Evolutionary conservation across 1,140 invertebrate species (phyloP).

Genomic region (Magallana gigas): DNA sequence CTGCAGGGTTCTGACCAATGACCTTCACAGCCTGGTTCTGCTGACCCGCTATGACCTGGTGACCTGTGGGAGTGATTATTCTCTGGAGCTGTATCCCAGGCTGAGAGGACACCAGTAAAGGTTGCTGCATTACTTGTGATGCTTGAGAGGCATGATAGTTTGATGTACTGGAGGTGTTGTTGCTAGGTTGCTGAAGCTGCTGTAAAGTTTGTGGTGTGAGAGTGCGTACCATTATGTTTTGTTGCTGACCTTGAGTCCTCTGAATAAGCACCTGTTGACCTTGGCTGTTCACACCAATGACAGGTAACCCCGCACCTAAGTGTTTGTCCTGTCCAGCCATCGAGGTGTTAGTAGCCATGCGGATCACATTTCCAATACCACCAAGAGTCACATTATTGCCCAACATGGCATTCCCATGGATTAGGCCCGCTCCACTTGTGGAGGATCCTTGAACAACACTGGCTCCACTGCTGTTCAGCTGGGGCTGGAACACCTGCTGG

Average conservation of each 20-base stretch:
- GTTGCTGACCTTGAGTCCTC: slow-evolving; percentile 60
- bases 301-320: slow-evolving; percentile 27
- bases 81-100: slow-evolving; percentile 55
- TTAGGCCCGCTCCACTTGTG: slow-evolving; percentile 42
- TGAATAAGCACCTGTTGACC: slow-evolving; percentile 69
- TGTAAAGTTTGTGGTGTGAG: slow-evolving; percentile 55
- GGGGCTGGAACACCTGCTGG: slow-evolving; percentile 57
- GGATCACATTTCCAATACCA: slow-evolving; percentile 56
- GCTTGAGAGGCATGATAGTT: slow-evolving; percentile 51
- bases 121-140: slow-evolving; percentile 52
- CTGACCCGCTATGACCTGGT: slow-evolving; percentile 48
- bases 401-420: slow-evolving; percentile 43
- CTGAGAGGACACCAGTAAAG: slow-evolving; percentile 49
- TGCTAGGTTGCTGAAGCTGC: slow-evolving; percentile 59
- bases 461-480: slow-evolving; percentile 43
- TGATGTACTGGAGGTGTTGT: slow-evolving; percentile 47
- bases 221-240: slow-evolving; percentile 68
- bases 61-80: slow-evolving; percentile 49
- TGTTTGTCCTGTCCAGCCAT: slow-evolving; percentile 42
- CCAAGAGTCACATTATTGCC: slow-evolving; percentile 52
- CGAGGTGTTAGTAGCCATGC: slow-evolving; percentile 50
- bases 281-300: slow-evolving; percentile 60
- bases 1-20: slow-evolving; percentile 47
- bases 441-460: slow-evolving; percentile 43
- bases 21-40: slow-evolving; percentile 61